A percentile compares a stretch with the other conserved stretches of the same genome.
phyloP scores from a whole-genome alignment of 2,888 invertebrate species.

The Phasia obesa region DNA sequence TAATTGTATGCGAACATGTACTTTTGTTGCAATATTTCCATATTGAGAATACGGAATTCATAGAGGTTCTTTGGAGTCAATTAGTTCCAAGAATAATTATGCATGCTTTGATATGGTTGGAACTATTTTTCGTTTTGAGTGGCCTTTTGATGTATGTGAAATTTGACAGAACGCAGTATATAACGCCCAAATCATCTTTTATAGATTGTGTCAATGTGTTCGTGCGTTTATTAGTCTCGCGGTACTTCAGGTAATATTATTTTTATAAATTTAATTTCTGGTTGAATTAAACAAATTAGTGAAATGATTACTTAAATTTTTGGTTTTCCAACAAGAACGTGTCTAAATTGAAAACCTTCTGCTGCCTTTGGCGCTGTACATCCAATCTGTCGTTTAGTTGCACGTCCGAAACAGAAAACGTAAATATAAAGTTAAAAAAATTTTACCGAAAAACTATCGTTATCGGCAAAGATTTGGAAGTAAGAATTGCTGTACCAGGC shows the following conservation, averaged over 20 bases:
- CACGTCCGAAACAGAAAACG: no score
- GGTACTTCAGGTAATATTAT: constrained; percentile 43
- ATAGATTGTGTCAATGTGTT: constrained; percentile 20
- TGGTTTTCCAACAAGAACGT: no score
- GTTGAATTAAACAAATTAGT: no score
- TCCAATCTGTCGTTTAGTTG: no score
- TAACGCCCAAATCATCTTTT: constrained; percentile 34
- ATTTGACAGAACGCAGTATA: constrained; percentile 39
- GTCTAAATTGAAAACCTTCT: no score
- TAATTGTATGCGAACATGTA: constrained; percentile 24
- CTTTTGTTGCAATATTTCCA: background rate
- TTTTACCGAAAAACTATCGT: no score
- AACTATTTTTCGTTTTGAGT: constrained; percentile 48
- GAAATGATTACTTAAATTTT: no score
- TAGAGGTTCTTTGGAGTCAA: background rate
- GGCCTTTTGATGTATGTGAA: constrained; percentile 41
- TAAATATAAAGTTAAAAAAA: no score
- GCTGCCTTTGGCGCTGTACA: no score
- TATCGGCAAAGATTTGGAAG: no score
- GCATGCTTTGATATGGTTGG: constrained; percentile 38
- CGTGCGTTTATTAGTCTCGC: constrained; percentile 18
- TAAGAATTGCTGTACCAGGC: no score
- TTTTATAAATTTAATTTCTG: no score
- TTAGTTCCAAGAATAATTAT: background rate
- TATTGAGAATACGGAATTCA: constrained; percentile 5